Base-by-base conservation (phyloP, 1,140 invertebrate genomes). In the Drosophila willistoni region DNA sequence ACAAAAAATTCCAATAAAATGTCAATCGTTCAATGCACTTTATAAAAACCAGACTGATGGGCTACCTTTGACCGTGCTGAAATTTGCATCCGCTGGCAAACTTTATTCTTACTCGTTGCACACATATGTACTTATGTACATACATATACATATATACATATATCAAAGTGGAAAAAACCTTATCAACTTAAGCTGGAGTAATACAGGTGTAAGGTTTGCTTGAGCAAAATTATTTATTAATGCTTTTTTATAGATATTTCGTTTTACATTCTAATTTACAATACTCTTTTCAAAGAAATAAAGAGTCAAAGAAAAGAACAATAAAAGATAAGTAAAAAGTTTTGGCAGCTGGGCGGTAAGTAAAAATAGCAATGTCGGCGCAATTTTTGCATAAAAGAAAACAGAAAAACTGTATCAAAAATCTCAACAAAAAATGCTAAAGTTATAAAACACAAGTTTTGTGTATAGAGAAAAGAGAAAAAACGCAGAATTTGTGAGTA, bases 1-100 rank as follows among this genome's bases (percentile, higher is more conserved):
- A 61, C 17, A 63, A 76, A 66, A 76, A 76, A 77, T 79, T 73
- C 73, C 73, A 77, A 79, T 77, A 70, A 79, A 79, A 79, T 79
- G 77, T 79, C 77, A 79, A 77, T 73, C 73, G 73, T 34, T 59
- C 33, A 66, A 54, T 75, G 72, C 67, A 78, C 57, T 63, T 51
- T 29, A 29, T 29, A 6, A 29, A 29, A 29, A 6, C 29, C 29
- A 29, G 29, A 29, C 29, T 29, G 6, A 29, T 29, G 29, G 6
- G 29, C 29, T 29, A 29, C 6, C 6, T 29, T 29, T 29, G 29
- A 6, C 29, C 29, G 6, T 29, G 5, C 6, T 7, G 29, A 29
- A 29, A 29, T 29, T 29, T 7, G 29, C 6, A 29, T 29, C 6
- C 25, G 5, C 25, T 29, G 6, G 0, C 25, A 7, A 29, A 29